Base-by-base conservation (phyloP, 2,113 vertebrate genomes). In the Pteruthius melanotis region DNA sequence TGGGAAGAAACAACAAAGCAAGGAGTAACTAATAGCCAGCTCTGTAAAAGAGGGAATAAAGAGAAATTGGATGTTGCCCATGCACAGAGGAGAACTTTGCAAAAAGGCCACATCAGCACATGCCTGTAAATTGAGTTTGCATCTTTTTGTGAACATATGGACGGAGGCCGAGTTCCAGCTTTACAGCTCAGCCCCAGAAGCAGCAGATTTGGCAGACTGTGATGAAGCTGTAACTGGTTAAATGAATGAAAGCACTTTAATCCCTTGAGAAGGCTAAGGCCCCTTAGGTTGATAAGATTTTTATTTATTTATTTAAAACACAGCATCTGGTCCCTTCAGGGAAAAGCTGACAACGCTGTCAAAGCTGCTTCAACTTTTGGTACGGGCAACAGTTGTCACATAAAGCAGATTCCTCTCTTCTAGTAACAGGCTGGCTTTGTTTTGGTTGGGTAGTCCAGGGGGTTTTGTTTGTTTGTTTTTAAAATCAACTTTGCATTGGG, bases 231-330 rank as follows among this genome's bases (percentile, higher is more conserved):
- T 88, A 96, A 94, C 87, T 68, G 85, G 94, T 95, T 93, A 92
- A 95, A 95, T 70, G 92, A 96, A 93, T 59, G 92, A 94, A 96
- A 89, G 90, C 91, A 85, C 71, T 89, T 89, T 95, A 96, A 97
- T 93, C 96, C 83, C 63, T 92, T 94, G 86, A 95, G 91, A 93
- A 95, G 96, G 52, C 76, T 95, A 86, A 96, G 92, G 44, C 40
- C 87, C 93, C 53, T 96, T 90, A 95, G 69, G 59, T 68, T 83
- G 85, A 90, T 83, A 94, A 95, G 94, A 91, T 83, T 91, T 63
- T 81, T 83, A 80, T 75, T 93, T 94, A 92, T 89, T 93, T 95
- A 75, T 91, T 95, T 93, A 40, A 83, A 85, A 54, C 9, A 37
- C 30, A 93, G 93, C 86, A 96, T 87, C 91, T 94, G 94, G 18